Percentiles rank a stretch among this genome's conserved stretches.
phyloP scores from a whole-genome alignment of 2,888 invertebrate species.

The Drosophila multiciliata region DNA sequence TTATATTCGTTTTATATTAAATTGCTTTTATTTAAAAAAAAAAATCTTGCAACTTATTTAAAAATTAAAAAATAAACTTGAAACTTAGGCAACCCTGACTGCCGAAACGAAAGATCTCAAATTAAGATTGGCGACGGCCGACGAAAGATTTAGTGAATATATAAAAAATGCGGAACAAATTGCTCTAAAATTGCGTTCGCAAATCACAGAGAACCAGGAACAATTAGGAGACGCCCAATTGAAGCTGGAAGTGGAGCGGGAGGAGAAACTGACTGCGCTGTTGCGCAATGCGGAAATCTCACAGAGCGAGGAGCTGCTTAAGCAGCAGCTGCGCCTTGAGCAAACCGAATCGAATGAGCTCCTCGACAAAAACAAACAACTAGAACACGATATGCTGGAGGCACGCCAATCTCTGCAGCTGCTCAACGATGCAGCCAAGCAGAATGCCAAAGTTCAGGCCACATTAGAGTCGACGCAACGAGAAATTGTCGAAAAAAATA shows the following conservation, averaged over 20 bases:
- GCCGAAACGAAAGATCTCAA: conserved; percentile 81
- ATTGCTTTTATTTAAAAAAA: conserved; percentile 18
- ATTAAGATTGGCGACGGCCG: conserved; percentile 78
- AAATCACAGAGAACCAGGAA: conserved; percentile 77
- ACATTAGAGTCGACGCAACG: conserved; percentile 84
- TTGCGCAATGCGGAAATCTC: conserved; percentile 93
- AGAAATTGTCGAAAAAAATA: conserved; percentile 88
- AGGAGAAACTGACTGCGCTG: conserved; percentile 91
- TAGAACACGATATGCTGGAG: conserved; percentile 86
- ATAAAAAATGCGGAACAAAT: conserved; percentile 83
- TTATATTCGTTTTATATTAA: conserved; percentile 35
- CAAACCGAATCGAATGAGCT: conserved; percentile 87
- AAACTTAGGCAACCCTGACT: conserved; percentile 79
- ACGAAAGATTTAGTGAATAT: conserved; percentile 84
- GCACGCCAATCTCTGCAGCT: conserved; percentile 67
- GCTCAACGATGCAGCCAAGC: conserved; percentile 65
- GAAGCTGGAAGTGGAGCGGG: conserved; percentile 86
- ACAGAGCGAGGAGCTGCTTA: conserved; percentile 91
- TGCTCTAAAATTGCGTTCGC: conserved; percentile 77
- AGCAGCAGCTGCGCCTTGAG: conserved; percentile 90
- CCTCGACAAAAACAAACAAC: conserved; percentile 86
- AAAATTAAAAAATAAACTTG: conserved; percentile 28
- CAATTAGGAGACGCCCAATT: conserved; percentile 72
- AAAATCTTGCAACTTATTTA: conserved; percentile 30
- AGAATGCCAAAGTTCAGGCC: conserved; percentile 69